These are phyloP conservation scores for Pristionchus maxplancki DNA, from an alignment of 2,888 invertebrate species.

Conservation along the genomic window DNA sequence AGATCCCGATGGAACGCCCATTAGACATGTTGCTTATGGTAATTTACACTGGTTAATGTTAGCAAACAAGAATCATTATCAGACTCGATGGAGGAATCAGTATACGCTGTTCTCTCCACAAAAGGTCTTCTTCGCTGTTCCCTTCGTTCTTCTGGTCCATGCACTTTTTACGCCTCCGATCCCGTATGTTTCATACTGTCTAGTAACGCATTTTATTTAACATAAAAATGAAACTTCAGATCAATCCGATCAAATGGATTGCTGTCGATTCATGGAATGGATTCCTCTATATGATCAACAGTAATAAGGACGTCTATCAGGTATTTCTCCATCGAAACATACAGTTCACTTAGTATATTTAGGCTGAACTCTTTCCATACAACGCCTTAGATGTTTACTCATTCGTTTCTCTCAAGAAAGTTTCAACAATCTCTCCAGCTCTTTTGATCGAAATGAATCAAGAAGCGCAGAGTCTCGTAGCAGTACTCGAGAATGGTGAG, in stretches of 20 bases:
- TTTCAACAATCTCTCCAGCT: constrained; percentile 31
- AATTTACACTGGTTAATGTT: neutral
- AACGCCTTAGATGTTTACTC: constrained; percentile 49
- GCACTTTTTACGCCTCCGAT: constrained; percentile 51
- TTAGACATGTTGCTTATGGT: constrained; percentile 47
- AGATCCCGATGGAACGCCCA: constrained; percentile 49
- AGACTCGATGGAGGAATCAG: constrained; percentile 49
- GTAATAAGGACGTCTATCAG: constrained; percentile 47
- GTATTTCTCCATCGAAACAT: neutral
- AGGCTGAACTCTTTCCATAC: constrained; percentile 51
- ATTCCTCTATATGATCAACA: constrained; percentile 50
- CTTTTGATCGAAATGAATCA: constrained; percentile 40
- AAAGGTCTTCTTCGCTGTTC: constrained; percentile 47
- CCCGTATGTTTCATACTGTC: neutral
- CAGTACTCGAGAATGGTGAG: constrained; percentile 35
- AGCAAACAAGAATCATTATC: neutral
- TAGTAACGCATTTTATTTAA: no score
- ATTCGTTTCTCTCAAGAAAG: constrained; percentile 49
- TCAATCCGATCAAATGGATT: constrained; percentile 46
- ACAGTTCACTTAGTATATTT: neutral
- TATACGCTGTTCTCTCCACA: constrained; percentile 50
- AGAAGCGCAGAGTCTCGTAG: constrained; percentile 8
- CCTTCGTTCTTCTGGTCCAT: constrained; percentile 13
- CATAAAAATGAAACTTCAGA: neutral
- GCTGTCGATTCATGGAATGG: constrained; percentile 52